Conservation (phyloP, 1,140 invertebrate species). For the Magallana ariakensis region DNA sequence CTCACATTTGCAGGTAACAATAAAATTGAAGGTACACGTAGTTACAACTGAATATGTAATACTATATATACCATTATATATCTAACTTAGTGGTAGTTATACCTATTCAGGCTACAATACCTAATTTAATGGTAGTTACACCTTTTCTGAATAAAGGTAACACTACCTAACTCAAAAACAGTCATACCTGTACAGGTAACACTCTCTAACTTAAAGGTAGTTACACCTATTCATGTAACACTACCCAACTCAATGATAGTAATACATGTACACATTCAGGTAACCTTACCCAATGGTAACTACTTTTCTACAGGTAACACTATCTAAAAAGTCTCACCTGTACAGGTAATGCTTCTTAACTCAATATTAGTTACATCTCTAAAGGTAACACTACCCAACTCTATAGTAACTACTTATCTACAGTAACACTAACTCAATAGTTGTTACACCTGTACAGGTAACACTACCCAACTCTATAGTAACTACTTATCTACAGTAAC, state of each 20-base stretch:
- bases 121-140: not conserved
- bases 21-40: not conserved
- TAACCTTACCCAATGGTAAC: not conserved
- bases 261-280: not conserved
- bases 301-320: not conserved
- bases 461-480: not conserved
- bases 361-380: not conserved
- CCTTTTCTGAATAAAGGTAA: not conserved
- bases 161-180: not conserved
- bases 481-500: not conserved
- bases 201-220: not conserved
- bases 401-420: not conserved
- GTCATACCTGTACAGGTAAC: constrained; percentile 2
- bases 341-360: not conserved
- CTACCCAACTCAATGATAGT: too few relatives aligned
- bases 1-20: not conserved
- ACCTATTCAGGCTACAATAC: not conserved
- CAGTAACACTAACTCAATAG: not conserved
- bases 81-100: not conserved
- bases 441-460: not conserved
- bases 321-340: not conserved
- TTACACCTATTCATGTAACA: not conserved
- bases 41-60: not conserved
- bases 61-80: too few relatives aligned
- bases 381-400: not conserved